Evolutionary conservation across 1,140 invertebrate species (phyloP), one percentile per base, ranked within the genome.

Genomic region (Campodea augens): DNA sequence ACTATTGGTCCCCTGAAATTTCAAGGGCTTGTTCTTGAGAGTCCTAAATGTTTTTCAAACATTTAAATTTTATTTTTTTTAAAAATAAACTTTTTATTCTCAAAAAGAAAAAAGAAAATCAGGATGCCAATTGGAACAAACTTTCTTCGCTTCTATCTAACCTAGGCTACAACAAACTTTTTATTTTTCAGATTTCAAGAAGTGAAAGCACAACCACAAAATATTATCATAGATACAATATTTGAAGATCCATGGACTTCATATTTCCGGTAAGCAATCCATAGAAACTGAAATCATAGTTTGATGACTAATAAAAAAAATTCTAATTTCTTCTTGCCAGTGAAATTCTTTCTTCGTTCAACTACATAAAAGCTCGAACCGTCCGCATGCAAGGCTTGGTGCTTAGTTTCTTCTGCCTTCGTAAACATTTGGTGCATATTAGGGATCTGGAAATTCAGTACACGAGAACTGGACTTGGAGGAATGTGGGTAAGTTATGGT

Each of bases 161-260:
- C n/a, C n/a, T n/a, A n/a, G n/a, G n/a, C n/a, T n/a, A n/a, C n/a
- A n/a, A n/a, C n/a, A n/a, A n/a, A n/a, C n/a, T n/a, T n/a, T n/a
- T n/a, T n/a, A n/a, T n/a, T n/a, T 56, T 64, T 46, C 54, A 82
- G 80, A n/a, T 66, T 90, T 45, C 86, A 92, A 68, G 87, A 92
- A 68, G 78, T 91, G 0, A 89, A 85, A 59, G 77, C 81, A 2
- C 81, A 86, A 53, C 83, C 84, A 5, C 80, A 85, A 55, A 82
- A 87, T 60, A 74, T 86, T 55, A 56, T 90, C 19, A 66, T 81
- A 57, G 81, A 87, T 49, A 68, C 78, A 13, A 58, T 91, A 25
- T 81, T 84, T 60, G 76, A 81, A 52, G 84, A 89, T 64, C 74
- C 81, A 4, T 91, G 86, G 86, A 84, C 82, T 18, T 72, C 73